Conservation (phyloP, 2,888 invertebrate species). For the Drosophila ustulata region DNA sequence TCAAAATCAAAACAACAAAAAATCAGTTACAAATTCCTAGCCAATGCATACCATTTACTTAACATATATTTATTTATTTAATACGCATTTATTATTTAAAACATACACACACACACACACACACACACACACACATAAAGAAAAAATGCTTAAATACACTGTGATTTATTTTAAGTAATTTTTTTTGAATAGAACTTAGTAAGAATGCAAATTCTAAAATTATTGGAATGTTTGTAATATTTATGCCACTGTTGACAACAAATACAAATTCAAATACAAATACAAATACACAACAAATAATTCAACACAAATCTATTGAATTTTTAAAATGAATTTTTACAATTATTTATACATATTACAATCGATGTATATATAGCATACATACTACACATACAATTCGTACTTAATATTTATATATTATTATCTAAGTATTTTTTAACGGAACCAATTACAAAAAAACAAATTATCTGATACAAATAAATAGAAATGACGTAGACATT, state of each 20-base stretch:
- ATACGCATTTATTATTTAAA: conserved; percentile 13
- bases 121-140: conserved; percentile 21
- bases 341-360: background rate
- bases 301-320: conserved; percentile 9
- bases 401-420: conserved; percentile 1
- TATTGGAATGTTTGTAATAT: conserved; percentile 25
- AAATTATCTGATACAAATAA: too few species aligned
- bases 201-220: conserved; percentile 9
- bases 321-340: conserved; percentile 11
- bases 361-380: conserved; percentile 4
- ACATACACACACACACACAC: background rate
- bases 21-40: conserved; percentile 17
- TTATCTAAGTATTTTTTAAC: too few species aligned
- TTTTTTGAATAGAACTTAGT: conserved; percentile 71
- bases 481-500: too few species aligned
- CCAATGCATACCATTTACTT: conserved; percentile 22
- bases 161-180: conserved; percentile 79
- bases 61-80: conserved; percentile 24
- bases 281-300: conserved; percentile 4
- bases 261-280: background rate
- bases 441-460: too few species aligned
- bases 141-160: conserved; percentile 74
- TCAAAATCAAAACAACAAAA: conserved; percentile 7
- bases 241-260: conserved; percentile 26
- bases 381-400: conserved; percentile 2